phyloP scores from a whole-genome alignment of 1,140 invertebrate species.

The Leptinotarsa defecta region DNA sequence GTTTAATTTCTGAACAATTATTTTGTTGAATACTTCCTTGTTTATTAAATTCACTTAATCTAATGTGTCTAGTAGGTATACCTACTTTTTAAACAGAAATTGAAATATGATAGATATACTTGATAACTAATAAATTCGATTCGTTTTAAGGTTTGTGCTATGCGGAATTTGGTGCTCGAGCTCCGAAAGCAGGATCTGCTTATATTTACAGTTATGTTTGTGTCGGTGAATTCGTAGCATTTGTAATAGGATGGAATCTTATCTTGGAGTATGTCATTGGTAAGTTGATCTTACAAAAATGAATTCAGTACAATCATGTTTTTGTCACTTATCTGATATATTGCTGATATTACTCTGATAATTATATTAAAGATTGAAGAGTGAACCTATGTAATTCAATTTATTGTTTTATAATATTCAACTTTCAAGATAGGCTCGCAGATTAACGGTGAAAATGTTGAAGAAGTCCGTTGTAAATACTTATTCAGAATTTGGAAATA shows the following conservation, averaged over 20 bases:
- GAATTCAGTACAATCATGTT: neutral
- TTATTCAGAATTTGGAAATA: no score
- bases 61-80: neutral
- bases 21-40: neutral
- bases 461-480: no score
- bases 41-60: neutral
- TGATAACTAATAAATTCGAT: neutral
- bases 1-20: neutral
- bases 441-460: no score
- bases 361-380: no score
- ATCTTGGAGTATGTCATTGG: slow-evolving; percentile 90
- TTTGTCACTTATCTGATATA: neutral
- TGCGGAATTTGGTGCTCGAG: slow-evolving; percentile 85
- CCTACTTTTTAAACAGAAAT: neutral
- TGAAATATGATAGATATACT: neutral
- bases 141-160: slow-evolving; percentile 73
- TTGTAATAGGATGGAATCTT: slow-evolving; percentile 86
- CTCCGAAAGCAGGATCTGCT: slow-evolving; percentile 83
- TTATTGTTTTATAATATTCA: slow-evolving; percentile 57
- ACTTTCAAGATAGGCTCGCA: slow-evolving; percentile 80
- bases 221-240: slow-evolving; percentile 81
- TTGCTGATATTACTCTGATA: neutral
- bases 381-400: neutral
- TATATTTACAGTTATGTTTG: slow-evolving; percentile 86
- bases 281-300: slow-evolving; percentile 44